These are phyloP conservation scores for Drosophila meridiana DNA, from an alignment of 2,888 invertebrate genomes.

Conservation along the genomic window DNA sequence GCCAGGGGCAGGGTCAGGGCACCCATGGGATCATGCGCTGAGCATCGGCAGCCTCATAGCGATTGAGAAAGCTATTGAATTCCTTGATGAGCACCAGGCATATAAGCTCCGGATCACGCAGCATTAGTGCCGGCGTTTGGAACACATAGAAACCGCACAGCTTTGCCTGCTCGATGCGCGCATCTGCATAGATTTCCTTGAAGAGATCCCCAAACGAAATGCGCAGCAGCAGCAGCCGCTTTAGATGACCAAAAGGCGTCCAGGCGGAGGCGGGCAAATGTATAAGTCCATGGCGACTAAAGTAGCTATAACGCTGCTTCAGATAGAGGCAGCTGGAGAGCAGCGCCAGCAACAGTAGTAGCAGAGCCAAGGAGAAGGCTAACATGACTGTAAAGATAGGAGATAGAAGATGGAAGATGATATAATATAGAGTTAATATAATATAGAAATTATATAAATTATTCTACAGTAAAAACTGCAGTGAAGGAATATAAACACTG, in stretches of 20 bases:
- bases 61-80: conserved; percentile 78
- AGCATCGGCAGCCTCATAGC: conserved; percentile 79
- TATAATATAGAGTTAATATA: no score
- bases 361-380: conserved; percentile 26
- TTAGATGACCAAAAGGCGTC: conserved; percentile 84
- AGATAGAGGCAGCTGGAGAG: conserved; percentile 46
- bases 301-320: conserved; percentile 64
- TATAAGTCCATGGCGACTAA: conserved; percentile 74
- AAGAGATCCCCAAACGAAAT: conserved; percentile 82
- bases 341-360: conserved; percentile 15
- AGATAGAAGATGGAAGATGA: not conserved
- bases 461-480: no score
- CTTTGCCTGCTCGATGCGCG: conserved; percentile 49
- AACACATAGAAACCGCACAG: conserved; percentile 84
- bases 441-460: no score
- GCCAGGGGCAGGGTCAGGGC: conserved; percentile 73
- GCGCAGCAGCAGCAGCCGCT: conserved; percentile 77
- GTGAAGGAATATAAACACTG: no score
- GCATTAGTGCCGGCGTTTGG: conserved; percentile 84
- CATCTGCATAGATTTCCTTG: conserved; percentile 79
- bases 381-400: conserved; percentile 39
- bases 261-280: conserved; percentile 74
- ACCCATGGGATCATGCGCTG: conserved; percentile 69
- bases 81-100: conserved; percentile 84
- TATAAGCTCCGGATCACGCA: conserved; percentile 85